These are phyloP conservation scores for Gopherus flavomarginatus DNA, from an alignment of 2,113 vertebrate genomes.

Conservation along the genomic window DNA sequence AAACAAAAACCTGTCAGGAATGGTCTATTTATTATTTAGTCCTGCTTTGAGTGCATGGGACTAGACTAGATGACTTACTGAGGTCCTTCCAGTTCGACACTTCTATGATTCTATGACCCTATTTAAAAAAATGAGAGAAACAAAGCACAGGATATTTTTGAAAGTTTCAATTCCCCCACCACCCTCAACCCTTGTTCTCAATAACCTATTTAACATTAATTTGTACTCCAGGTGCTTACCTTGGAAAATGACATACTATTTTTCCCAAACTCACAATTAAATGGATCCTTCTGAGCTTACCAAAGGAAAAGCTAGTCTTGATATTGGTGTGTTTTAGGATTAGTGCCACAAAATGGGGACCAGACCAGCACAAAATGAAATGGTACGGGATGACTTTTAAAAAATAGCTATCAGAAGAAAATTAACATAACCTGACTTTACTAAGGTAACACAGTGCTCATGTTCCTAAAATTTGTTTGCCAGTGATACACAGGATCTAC, in stretches of 20 bases:
- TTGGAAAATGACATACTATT: neutral
- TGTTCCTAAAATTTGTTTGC: constrained; percentile 28
- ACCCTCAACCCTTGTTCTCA: neutral
- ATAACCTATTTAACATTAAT: neutral
- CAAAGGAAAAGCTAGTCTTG: neutral
- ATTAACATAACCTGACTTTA: constrained; percentile 9
- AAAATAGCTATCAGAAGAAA: neutral
- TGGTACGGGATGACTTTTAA: neutral
- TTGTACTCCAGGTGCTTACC: neutral
- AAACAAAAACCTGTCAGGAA: neutral
- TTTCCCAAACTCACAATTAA: neutral
- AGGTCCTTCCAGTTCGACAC: neutral
- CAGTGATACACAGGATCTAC: constrained; percentile 50
- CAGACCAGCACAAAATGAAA: constrained; percentile 1
- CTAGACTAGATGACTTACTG: neutral
- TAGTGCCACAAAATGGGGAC: neutral
- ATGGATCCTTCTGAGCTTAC: neutral
- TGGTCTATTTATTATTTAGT: neutral
- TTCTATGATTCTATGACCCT: neutral
- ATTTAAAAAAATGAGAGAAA: neutral
- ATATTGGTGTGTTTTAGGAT: neutral
- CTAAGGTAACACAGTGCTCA: neutral
- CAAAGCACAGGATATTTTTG: neutral
- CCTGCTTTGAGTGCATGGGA: neutral
- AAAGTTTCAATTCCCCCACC: neutral